phyloP scores from a whole-genome alignment of 1,140 invertebrate genomes.

The Euwallacea similis region DNA sequence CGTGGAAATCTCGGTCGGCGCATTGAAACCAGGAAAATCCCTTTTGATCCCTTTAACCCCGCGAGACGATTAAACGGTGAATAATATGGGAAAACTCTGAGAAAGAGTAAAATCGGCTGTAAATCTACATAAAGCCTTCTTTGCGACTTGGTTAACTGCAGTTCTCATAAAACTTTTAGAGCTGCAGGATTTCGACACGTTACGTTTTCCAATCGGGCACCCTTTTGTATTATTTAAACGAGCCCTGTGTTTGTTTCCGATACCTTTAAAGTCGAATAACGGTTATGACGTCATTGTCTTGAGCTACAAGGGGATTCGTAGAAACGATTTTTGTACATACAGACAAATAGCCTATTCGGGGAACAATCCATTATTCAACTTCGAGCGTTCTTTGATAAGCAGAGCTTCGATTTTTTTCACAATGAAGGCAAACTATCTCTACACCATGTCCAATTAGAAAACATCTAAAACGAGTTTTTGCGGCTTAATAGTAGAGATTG shows the following conservation, averaged over 20 bases:
- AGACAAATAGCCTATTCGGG: too few relatives aligned
- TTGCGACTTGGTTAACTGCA: conserved; percentile 35
- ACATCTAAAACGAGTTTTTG: not conserved
- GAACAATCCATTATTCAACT: too few relatives aligned
- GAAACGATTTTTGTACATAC: too few relatives aligned
- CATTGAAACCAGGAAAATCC: conserved; percentile 15
- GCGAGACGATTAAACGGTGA: conserved; percentile 28
- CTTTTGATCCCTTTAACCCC: conserved; percentile 17
- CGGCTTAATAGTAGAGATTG: conserved; percentile 1
- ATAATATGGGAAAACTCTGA: conserved; percentile 22
- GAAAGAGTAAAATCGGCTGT: conserved; percentile 20
- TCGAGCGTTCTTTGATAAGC: too few relatives aligned
- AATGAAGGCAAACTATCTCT: too few relatives aligned
- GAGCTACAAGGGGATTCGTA: too few relatives aligned
- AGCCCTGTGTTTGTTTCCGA: too few relatives aligned
- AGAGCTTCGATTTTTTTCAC: too few relatives aligned
- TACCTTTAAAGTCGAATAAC: too few relatives aligned
- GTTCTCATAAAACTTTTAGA: conserved; percentile 34
- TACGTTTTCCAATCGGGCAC: conserved; percentile 26
- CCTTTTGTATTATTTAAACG: conserved; percentile 23
- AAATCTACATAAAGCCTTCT: conserved; percentile 35
- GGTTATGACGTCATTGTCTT: too few relatives aligned
- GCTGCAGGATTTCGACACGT: conserved; percentile 27
- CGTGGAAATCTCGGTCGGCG: not conserved
- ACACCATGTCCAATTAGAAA: too few relatives aligned